Conservation (phyloP, 2,797 vertebrate genomes). For the Dryobates pubescens region DNA sequence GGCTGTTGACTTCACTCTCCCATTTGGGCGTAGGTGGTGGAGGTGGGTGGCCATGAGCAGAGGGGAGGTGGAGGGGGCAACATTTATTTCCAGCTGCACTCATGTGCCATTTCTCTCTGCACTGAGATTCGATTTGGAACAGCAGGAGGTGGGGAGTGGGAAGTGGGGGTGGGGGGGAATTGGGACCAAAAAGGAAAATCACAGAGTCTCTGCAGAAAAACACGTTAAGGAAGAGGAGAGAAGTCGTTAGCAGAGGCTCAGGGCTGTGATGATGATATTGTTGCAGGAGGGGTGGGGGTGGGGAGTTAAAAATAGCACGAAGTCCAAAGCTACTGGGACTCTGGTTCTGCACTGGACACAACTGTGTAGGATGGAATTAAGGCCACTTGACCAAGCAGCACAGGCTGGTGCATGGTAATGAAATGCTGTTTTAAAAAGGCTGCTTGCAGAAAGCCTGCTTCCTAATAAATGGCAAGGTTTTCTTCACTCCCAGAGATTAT, state of each 20-base stretch:
- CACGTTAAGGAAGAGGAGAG: background rate
- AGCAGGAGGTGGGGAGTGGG: slow-evolving; percentile 34
- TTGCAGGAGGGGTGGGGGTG: background rate
- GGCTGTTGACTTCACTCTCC: slow-evolving; percentile 66
- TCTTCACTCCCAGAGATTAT: slow-evolving; percentile 65
- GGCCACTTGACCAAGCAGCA: background rate
- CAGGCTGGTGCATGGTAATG: background rate
- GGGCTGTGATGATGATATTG: background rate
- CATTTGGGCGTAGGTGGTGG: slow-evolving; percentile 43
- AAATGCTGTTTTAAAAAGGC: background rate
- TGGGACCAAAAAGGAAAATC: slow-evolving; percentile 37
- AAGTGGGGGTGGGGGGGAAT: background rate
- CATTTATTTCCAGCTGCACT: slow-evolving; percentile 65
- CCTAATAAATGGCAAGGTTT: slow-evolving; percentile 24
- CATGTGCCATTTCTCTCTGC: slow-evolving; percentile 9
- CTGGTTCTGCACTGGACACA: background rate
- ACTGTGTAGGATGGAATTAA: background rate
- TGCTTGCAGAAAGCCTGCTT: slow-evolving; percentile 31
- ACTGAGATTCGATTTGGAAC: background rate
- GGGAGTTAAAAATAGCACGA: background rate
- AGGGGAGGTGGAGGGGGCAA: slow-evolving; percentile 43
- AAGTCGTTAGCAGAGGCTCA: background rate
- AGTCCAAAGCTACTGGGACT: background rate
- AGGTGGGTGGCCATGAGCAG: slow-evolving; percentile 62
- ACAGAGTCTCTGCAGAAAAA: slow-evolving; percentile 2